Evolutionary conservation across 2,888 invertebrate species (phyloP), one percentile per base, ranked within the genome.

Genomic region (Unio delphinus): DNA sequence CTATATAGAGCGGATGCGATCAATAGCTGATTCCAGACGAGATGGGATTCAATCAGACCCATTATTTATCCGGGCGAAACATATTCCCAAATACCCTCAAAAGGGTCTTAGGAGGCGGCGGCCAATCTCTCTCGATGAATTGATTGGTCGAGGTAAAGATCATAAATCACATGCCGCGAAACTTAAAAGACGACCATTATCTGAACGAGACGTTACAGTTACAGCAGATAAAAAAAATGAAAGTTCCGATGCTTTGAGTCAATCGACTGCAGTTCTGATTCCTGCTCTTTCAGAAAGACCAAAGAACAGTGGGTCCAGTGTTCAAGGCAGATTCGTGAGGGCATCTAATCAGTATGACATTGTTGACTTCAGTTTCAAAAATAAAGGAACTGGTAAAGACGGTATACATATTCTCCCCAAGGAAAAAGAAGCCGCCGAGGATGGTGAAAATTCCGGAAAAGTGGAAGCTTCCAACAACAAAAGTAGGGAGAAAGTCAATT

Each of bases 341-440:
- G 82, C 83, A 0, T 80, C 83, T 4, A 82, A 83, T 64, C 72
- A 80, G 11, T 80, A 81, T 67, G 83, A 83, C 28, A 75, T 82
- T 26, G 82, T 83, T n/a, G 83, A 83, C 66, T 80, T 80, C 65
- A 82, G 80, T 73, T 65, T 81, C 11, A 70, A 76, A 62, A 79
- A 71, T 57, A 80, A 78, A 65, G 75, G 74, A 4, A 74, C 80
- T 5, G 72, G 71, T 56, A 63, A 68, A n/a, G 77, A 77, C 28
- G 71, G 69, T 61, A 55, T 73, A 11, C 64, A 68, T 59, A 60
- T 71, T 58, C 55, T 70, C 15, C 34, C 60, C 26, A 67, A 79
- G 72, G 79, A 79, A 64, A 72, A 60, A 23, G 72, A 74, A 4
- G 54, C 59, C 18, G 45, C 45, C 0, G 45, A 45, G 8, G 45